These are phyloP conservation scores for Metallyticus violacea DNA, from an alignment of 2,888 invertebrate genomes.

Conservation along the genomic window DNA sequence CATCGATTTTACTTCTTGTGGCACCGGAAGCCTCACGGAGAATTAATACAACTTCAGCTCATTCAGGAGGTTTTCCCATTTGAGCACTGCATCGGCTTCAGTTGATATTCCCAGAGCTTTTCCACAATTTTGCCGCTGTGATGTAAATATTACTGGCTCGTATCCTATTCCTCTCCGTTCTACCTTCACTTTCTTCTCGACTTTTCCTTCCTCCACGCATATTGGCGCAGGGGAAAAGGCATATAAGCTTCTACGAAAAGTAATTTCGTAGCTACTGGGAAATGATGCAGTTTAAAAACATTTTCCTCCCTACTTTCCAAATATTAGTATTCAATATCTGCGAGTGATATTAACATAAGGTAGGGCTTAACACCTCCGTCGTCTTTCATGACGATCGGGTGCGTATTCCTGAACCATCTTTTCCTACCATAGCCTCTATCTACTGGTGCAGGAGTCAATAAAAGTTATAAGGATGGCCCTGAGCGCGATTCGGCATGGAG, in stretches of 20 bases:
- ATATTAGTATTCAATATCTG: background rate
- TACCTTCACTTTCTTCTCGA: background rate
- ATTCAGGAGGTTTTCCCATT: background rate
- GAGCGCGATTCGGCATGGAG: background rate
- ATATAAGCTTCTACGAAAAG: background rate
- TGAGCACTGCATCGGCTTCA: background rate
- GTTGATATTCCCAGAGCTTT: background rate
- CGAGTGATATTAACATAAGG: background rate
- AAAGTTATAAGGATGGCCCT: too few species aligned
- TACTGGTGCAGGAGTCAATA: background rate
- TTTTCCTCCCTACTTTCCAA: background rate
- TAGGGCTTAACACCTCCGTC: background rate
- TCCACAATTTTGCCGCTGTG: background rate
- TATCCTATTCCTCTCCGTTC: background rate
- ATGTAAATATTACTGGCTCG: background rate
- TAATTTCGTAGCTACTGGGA: background rate
- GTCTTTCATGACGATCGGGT: background rate
- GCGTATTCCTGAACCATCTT: background rate
- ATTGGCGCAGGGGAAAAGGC: background rate
- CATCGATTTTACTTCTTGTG: background rate
- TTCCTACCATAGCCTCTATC: background rate
- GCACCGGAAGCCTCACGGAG: too few species aligned
- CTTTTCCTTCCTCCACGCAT: background rate
- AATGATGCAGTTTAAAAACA: background rate
- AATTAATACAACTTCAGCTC: background rate